These are phyloP conservation scores for Embiotoca jacksoni DNA, from an alignment of 2,113 vertebrate genomes.

Conservation along the genomic window DNA sequence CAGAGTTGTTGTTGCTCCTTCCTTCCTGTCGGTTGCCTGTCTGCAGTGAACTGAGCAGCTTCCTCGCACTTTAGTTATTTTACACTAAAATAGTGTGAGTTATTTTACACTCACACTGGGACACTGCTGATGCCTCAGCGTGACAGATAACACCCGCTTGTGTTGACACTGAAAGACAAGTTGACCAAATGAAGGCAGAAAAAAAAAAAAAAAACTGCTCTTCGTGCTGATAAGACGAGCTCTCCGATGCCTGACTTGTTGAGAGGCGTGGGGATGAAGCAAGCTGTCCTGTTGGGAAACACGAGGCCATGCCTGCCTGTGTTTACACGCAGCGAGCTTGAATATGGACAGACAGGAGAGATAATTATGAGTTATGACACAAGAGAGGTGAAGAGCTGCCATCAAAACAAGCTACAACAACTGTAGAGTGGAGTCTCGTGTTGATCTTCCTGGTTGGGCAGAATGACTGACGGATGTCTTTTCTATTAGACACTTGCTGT, in stretches of 20 bases:
- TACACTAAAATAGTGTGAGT: neutral
- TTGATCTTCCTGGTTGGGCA: conserved; percentile 43
- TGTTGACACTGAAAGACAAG: conserved; percentile 16
- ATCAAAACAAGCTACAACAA: conserved; percentile 72
- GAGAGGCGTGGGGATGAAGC: conserved; percentile 45
- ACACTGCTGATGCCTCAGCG: conserved; percentile 17
- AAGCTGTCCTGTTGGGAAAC: conserved; percentile 59
- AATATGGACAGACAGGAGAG: conserved; percentile 41
- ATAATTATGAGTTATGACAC: conserved; percentile 73
- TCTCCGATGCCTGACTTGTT: conserved; percentile 6
- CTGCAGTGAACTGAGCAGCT: conserved; percentile 65
- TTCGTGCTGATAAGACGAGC: neutral
- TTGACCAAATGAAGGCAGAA: neutral
- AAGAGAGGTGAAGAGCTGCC: conserved; percentile 54
- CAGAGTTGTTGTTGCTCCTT: conserved; percentile 46
- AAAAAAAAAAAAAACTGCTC: conserved; percentile 1
- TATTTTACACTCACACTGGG: conserved; percentile 1
- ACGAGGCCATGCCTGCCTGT: conserved; percentile 34
- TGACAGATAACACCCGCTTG: conserved; percentile 6
- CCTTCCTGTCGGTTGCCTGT: conserved; percentile 80
- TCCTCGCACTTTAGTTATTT: conserved; percentile 66
- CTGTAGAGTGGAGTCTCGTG: conserved; percentile 36
- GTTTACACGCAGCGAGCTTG: conserved; percentile 36
- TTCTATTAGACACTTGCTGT: neutral
- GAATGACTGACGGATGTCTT: conserved; percentile 17